Conservation (phyloP, 2,888 invertebrate genomes). For the Malthinus flaveolus region DNA sequence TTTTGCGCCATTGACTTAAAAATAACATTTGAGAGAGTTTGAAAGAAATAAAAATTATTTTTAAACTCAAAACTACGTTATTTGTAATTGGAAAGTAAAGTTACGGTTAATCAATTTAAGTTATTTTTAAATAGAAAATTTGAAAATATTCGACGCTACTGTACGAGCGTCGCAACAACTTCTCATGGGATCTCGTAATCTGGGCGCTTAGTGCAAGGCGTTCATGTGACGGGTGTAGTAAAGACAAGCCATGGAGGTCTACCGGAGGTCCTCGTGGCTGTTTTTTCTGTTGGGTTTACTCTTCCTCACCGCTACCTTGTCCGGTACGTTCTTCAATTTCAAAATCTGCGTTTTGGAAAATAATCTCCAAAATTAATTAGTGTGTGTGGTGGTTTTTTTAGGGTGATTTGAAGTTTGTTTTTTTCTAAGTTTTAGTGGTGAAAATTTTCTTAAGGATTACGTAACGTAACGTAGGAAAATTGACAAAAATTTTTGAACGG, state of each 20-base stretch:
- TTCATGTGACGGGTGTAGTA: constrained; percentile 55
- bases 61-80: no score
- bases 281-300: constrained; percentile 59
- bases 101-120: no score
- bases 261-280: constrained; percentile 60
- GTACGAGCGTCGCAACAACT: constrained; percentile 47
- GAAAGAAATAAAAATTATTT: no score
- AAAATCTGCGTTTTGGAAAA: background rate
- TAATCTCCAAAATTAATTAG: constrained; percentile 1
- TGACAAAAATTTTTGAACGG: background rate
- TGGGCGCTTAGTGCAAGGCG: constrained; percentile 53
- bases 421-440: constrained; percentile 38
- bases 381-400: background rate
- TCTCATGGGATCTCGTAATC: constrained; percentile 49
- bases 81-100: no score
- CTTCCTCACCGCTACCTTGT: constrained; percentile 60
- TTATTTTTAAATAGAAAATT: no score
- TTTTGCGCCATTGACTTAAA: no score
- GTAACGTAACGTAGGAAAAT: constrained; percentile 32
- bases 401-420: constrained; percentile 1
- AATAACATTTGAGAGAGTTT: no score
- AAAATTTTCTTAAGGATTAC: constrained; percentile 31
- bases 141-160: constrained; percentile 41
- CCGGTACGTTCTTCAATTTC: constrained; percentile 55
- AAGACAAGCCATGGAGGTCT: constrained; percentile 60